Evolutionary conservation across 2,113 vertebrate species (phyloP), one percentile per base, ranked within the genome.

Genomic region (Grantiella picta): DNA sequence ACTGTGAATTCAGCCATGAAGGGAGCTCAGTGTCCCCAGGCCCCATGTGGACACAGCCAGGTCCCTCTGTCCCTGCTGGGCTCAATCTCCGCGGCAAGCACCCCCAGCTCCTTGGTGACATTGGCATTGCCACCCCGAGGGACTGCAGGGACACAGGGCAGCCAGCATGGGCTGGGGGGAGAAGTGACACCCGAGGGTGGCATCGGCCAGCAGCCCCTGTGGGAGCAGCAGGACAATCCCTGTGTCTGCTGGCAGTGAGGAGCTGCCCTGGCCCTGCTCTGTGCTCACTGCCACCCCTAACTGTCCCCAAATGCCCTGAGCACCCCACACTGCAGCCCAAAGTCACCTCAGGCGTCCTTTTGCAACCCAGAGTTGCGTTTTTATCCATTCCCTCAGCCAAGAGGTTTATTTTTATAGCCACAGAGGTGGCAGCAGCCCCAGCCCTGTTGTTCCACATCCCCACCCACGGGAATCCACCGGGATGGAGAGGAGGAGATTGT

Each of bases 191-290:
- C 16, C 1, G 0, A 10, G 36, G n/a, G 60, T 42, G 49, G 42
- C 45, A 18, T 14, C 15, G 5, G 0, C 8, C 42, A 57, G 42
- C 27, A 14, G 5, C 4, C 0, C 15, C 4, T 0, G 2, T 12
- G 28, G 31, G 7, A 44, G 10, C 21, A 18, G 5, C 15, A 15
- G 50, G 35, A 33, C 7, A 7, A 28, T 15, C 40, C 28, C 9
- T 31, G 15, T 12, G 23, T 52, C 45, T 3, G 33, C 42, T 29
- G 53, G 36, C 25, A 1, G 12, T 3, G 11, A 1, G 28, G 28
- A 15, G 1, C 2, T 12, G 23, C 35, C 50, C 4, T 7, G 4
- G 12, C 15, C 9, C 40, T 2, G 28, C 38, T 27, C 53, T 9
- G n/a, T 14, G 0, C 33, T 15, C 82, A 0, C 22, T 1, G 15